Conservation (phyloP, 2,797 vertebrate species). For the Propithecus deckenii region DNA sequence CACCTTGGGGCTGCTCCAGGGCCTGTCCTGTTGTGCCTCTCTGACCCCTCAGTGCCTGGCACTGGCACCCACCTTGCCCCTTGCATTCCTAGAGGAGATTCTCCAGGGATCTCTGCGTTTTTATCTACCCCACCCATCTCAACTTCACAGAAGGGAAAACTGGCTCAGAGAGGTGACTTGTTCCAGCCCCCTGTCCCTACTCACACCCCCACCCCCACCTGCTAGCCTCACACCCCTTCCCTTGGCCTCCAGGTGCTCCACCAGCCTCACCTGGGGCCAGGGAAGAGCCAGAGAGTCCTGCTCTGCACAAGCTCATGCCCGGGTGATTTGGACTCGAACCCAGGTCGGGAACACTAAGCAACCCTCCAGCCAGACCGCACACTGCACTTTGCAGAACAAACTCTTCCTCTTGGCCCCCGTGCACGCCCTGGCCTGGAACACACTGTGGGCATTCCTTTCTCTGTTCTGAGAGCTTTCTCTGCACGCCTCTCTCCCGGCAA, state of each 20-base stretch:
- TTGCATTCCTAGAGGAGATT: neutral
- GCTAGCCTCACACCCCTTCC: neutral
- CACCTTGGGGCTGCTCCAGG: neutral
- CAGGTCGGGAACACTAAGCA: accelerated
- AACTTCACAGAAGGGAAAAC: neutral
- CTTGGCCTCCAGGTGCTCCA: too few relatives aligned
- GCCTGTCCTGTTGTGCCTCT: too few relatives aligned
- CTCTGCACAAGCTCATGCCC: neutral
- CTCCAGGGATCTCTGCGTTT: neutral
- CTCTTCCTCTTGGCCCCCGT: accelerated
- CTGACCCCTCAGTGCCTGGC: neutral
- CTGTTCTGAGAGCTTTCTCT: neutral
- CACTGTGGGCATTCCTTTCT: neutral
- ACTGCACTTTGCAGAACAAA: accelerated
- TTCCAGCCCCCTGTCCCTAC: neutral
- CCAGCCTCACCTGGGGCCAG: neutral
- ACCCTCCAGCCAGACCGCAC: neutral
- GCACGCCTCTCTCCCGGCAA: neutral
- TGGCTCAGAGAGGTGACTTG: neutral
- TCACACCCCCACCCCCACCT: neutral
- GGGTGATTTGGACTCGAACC: neutral
- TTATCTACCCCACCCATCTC: neutral
- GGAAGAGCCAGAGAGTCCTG: too few relatives aligned
- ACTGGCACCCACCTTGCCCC: neutral
- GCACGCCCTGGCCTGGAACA: neutral